Evolutionary conservation across 1,140 invertebrate species (phyloP).

Genomic region (Halyomorpha halys): DNA sequence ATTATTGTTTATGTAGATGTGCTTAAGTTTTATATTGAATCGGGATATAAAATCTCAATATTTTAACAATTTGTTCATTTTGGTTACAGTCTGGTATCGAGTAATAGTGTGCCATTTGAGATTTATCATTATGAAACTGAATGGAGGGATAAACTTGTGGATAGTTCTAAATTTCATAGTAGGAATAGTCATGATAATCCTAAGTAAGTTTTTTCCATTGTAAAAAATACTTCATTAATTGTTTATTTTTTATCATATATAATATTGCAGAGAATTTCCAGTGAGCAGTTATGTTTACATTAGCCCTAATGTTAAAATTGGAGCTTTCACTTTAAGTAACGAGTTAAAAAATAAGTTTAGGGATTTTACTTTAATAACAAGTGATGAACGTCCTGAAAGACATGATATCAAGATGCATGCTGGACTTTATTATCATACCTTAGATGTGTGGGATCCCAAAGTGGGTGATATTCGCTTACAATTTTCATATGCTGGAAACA

Average conservation of each 20-base stretch:
- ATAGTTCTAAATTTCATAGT: slow-evolving; percentile 63
- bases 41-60: too few relatives aligned
- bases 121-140: slow-evolving; percentile 51
- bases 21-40: too few relatives aligned
- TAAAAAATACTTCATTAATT: background rate
- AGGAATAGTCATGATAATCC: slow-evolving; percentile 68
- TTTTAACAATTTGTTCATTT: too few relatives aligned
- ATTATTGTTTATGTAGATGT: too few relatives aligned
- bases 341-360: slow-evolving; percentile 65
- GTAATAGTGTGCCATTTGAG: background rate
- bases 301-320: slow-evolving; percentile 45
- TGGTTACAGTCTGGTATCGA: background rate
- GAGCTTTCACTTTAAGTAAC: slow-evolving; percentile 41
- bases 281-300: slow-evolving; percentile 41
- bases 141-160: slow-evolving; percentile 70
- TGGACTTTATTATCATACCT: slow-evolving; percentile 72
- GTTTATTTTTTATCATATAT: background rate
- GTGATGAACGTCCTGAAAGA: slow-evolving; percentile 69
- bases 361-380: slow-evolving; percentile 67
- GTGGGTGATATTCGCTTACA: slow-evolving; percentile 72
- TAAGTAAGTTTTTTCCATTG: slow-evolving; percentile 35
- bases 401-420: slow-evolving; percentile 73
- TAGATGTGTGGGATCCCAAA: slow-evolving; percentile 71
- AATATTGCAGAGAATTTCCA: slow-evolving; percentile 37
- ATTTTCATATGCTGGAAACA: slow-evolving; percentile 69